phyloP scores from a whole-genome alignment of 2,888 invertebrate genomes.

The Pediacus dermestoides region DNA sequence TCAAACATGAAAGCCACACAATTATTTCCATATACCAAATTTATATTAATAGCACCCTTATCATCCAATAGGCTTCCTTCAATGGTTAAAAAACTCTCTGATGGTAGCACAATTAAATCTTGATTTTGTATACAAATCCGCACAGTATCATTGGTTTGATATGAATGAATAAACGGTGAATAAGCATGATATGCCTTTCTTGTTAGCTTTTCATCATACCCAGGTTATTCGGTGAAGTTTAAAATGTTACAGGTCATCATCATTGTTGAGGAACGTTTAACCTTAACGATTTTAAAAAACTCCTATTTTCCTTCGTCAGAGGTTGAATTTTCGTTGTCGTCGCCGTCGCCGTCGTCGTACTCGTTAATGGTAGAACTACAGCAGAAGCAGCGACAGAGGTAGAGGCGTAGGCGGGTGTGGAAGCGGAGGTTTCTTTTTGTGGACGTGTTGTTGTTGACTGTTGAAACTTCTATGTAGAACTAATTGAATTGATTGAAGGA shows the following conservation, averaged over 20 bases:
- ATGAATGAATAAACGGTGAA: constrained; percentile 30
- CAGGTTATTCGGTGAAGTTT: constrained; percentile 18
- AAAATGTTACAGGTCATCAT: constrained; percentile 21
- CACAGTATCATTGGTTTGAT: constrained; percentile 36
- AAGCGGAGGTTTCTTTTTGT: background rate
- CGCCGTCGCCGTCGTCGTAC: background rate
- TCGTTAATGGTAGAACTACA: constrained; percentile 13
- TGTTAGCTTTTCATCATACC: constrained; percentile 27
- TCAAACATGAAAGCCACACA: constrained; percentile 18
- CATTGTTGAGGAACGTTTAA: constrained; percentile 14
- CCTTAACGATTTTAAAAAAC: constrained; percentile 15
- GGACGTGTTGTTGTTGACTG: constrained; percentile 9
- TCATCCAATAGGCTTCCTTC: constrained; percentile 21
- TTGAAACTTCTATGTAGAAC: constrained; percentile 6
- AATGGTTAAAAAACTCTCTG: constrained; percentile 27
- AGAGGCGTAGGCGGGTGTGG: background rate
- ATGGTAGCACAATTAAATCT: constrained; percentile 34
- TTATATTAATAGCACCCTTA: constrained; percentile 10
- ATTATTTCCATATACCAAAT: constrained; percentile 19
- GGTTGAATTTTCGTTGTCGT: background rate
- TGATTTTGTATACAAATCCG: constrained; percentile 36
- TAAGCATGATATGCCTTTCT: constrained; percentile 32
- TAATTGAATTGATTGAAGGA: constrained; percentile 6
- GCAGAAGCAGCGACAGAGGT: background rate
- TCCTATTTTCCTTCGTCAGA: constrained; percentile 15